These are phyloP conservation scores for Platalea minor DNA, from an alignment of 2,797 vertebrate species.

Conservation along the genomic window DNA sequence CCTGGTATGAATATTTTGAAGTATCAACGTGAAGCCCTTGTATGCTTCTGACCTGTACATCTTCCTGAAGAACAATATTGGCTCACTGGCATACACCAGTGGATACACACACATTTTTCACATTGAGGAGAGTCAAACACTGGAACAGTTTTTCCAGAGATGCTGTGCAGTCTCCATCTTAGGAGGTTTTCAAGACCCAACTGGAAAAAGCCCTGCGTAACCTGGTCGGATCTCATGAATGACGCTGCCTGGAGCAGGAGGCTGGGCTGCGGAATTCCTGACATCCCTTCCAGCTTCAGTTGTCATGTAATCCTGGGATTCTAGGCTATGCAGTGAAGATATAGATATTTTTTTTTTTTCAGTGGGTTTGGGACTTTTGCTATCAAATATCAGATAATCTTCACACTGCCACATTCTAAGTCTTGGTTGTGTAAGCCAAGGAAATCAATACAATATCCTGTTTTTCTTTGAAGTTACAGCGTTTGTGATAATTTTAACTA, in stretches of 20 bases:
- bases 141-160: not conserved
- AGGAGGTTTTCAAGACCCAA: not conserved
- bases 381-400: not conserved
- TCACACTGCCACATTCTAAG: not conserved
- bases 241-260: not conserved
- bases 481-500: not conserved
- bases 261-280: not conserved
- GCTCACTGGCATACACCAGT: not conserved
- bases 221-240: not conserved
- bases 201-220: not conserved
- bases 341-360: not conserved
- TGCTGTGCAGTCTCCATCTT: not conserved
- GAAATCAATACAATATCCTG: not conserved
- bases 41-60: not conserved
- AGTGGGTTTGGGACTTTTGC: not conserved
- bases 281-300: not conserved
- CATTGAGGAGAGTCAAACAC: not conserved
- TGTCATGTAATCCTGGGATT: not conserved
- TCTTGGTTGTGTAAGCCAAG: not conserved
- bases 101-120: not conserved
- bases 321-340: not conserved
- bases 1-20: not conserved
- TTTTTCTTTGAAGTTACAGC: not conserved
- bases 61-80: not conserved
- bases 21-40: not conserved